phyloP scores from a whole-genome alignment of 2,888 invertebrate species.

The Drosophila rellima region DNA sequence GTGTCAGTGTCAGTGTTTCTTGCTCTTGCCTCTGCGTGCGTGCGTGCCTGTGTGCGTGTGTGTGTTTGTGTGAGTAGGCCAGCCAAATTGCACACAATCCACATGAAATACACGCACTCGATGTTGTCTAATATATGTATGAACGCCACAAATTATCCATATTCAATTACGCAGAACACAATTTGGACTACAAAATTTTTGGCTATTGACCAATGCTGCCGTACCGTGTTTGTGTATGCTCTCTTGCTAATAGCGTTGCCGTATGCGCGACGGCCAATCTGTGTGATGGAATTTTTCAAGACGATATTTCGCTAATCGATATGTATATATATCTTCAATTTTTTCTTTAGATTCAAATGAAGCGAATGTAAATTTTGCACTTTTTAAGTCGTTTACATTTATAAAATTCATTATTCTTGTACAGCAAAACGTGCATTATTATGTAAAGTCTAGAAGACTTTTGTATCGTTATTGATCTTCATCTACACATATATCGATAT shows the following conservation, averaged over 20 bases:
- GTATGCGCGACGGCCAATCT: background rate
- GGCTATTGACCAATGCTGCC: slow-evolving; percentile 45
- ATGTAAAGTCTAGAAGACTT: background rate
- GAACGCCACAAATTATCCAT: slow-evolving; percentile 26
- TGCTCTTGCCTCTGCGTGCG: slow-evolving; percentile 84
- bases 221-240: slow-evolving; percentile 66
- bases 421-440: background rate
- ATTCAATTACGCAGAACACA: slow-evolving; percentile 61
- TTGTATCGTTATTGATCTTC: background rate
- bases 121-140: background rate
- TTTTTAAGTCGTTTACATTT: background rate
- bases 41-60: slow-evolving; percentile 22
- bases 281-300: background rate
- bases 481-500: background rate
- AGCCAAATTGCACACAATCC: slow-evolving; percentile 42
- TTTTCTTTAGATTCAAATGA: background rate
- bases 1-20: slow-evolving; percentile 31
- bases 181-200: slow-evolving; percentile 47
- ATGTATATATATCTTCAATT: background rate
- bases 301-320: background rate
- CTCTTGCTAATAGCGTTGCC: slow-evolving; percentile 29
- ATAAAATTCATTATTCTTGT: background rate
- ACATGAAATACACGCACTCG: slow-evolving; percentile 25
- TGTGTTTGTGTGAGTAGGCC: slow-evolving; percentile 35
- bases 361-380: background rate